A percentile compares a stretch with the other conserved stretches of the same genome.
Evolutionary conservation across 2,888 invertebrate species (phyloP).

Genomic region (Luperina nickerlii): DNA sequence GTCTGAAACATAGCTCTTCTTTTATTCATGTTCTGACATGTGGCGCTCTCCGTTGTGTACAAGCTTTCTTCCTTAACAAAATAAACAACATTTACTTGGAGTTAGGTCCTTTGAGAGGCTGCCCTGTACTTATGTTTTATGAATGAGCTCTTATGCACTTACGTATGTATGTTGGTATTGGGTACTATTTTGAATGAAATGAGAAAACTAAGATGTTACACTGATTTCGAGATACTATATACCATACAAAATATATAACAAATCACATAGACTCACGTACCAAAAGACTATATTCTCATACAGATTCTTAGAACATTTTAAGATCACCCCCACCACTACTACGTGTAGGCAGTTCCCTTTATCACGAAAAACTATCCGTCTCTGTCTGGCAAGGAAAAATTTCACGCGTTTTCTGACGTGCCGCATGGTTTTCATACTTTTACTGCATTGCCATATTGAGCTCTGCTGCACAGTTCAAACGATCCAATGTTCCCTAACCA

Average conservation of each 20-base stretch:
- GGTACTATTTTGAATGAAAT: conserved; percentile 50
- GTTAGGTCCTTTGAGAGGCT: conserved; percentile 88
- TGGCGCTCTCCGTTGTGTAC: conserved; percentile 88
- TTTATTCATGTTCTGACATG: conserved; percentile 90
- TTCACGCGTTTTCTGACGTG: conserved; percentile 80
- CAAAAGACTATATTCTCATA: conserved; percentile 73
- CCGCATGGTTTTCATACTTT: conserved; percentile 77
- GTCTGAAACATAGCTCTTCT: conserved; percentile 89
- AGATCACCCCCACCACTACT: conserved; percentile 87
- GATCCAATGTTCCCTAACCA: conserved; percentile 59
- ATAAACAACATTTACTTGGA: conserved; percentile 89
- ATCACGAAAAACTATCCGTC: conserved; percentile 86
- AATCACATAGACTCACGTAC: conserved; percentile 54
- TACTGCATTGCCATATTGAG: conserved; percentile 62
- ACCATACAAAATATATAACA: conserved; percentile 42
- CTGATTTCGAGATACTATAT: conserved; percentile 20
- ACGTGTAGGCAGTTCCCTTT: conserved; percentile 88
- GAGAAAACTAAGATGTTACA: conserved; percentile 13
- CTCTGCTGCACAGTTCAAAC: conserved; percentile 60
- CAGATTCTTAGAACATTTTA: conserved; percentile 83
- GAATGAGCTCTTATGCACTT: conserved; percentile 87
- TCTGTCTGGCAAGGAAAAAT: conserved; percentile 87
- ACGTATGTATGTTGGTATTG: conserved; percentile 66
- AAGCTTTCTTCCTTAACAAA: conserved; percentile 89
- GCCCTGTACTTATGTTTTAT: conserved; percentile 86